phyloP scores from a whole-genome alignment of 2,888 invertebrate species.

The Oxyteleia sp. region DNA sequence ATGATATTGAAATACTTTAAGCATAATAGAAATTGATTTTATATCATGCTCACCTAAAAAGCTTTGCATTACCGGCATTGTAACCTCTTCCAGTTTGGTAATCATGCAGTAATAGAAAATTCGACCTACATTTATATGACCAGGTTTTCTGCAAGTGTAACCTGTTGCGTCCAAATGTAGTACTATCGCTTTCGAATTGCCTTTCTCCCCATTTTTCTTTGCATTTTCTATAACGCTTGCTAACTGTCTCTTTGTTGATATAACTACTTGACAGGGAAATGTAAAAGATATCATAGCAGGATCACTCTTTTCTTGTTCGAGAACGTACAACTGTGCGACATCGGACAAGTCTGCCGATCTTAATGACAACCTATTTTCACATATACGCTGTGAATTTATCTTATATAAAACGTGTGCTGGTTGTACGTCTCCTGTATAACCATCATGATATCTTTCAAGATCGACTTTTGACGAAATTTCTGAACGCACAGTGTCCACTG shows the following conservation, averaged over 20 bases:
- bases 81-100: background rate
- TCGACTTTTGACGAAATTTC: background rate
- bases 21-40: conserved; percentile 37
- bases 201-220: background rate
- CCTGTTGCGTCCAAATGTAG: conserved; percentile 61
- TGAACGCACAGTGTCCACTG: background rate
- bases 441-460: conserved; percentile 18
- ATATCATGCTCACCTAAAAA: conserved; percentile 61
- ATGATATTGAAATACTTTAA: conserved; percentile 31
- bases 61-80: conserved; percentile 42
- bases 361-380: conserved; percentile 2
- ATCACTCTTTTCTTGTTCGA: conserved; percentile 16
- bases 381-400: conserved; percentile 25
- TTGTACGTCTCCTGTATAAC: conserved; percentile 2
- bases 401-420: conserved; percentile 2
- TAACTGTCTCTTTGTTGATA: conserved; percentile 29
- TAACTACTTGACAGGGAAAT: background rate
- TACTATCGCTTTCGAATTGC: conserved; percentile 11
- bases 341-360: conserved; percentile 62
- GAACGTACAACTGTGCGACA: conserved; percentile 23
- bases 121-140: too few relatives aligned
- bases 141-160: conserved; percentile 55
- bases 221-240: background rate
- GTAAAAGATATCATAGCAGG: conserved; percentile 26
- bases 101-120: conserved; percentile 62